phyloP scores from a whole-genome alignment of 2,888 invertebrate genomes.

The Timema cristinae region DNA sequence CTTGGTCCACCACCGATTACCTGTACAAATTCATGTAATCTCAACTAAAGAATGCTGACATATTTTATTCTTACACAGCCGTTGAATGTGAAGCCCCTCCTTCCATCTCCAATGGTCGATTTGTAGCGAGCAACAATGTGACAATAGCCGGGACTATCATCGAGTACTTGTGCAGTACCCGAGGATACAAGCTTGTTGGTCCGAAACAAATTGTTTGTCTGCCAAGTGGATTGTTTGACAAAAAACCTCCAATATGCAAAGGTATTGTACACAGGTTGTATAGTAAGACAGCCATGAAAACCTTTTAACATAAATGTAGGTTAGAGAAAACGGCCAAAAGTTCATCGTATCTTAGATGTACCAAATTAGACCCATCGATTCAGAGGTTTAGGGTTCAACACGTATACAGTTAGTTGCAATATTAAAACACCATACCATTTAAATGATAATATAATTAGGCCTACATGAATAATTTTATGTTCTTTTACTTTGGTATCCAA shows the following conservation, averaged over 20 bases:
- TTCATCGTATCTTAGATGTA: no score
- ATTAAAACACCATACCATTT: no score
- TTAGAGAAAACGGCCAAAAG: no score
- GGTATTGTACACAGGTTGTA: conserved; percentile 45
- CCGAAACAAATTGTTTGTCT: conserved; percentile 64
- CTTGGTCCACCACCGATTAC: no score
- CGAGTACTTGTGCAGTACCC: conserved; percentile 65
- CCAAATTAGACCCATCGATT: no score
- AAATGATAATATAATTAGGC: no score
- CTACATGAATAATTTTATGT: no score
- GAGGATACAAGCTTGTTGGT: conserved; percentile 62
- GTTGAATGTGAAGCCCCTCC: conserved; percentile 69
- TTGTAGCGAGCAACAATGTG: conserved; percentile 52
- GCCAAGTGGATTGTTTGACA: conserved; percentile 75
- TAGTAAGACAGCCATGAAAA: background rate
- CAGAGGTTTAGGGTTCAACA: no score
- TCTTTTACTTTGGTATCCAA: no score
- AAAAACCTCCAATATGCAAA: conserved; percentile 67
- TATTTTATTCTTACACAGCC: conserved; percentile 46
- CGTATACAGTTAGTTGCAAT: no score
- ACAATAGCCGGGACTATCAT: conserved; percentile 64
- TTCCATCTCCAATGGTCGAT: conserved; percentile 59
- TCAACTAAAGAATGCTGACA: no score
- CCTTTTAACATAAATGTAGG: background rate
- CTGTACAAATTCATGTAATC: no score